These are phyloP conservation scores for Imbricaverruca yamaguchii DNA, from an alignment of 2,888 invertebrate genomes.

Conservation along the genomic window DNA sequence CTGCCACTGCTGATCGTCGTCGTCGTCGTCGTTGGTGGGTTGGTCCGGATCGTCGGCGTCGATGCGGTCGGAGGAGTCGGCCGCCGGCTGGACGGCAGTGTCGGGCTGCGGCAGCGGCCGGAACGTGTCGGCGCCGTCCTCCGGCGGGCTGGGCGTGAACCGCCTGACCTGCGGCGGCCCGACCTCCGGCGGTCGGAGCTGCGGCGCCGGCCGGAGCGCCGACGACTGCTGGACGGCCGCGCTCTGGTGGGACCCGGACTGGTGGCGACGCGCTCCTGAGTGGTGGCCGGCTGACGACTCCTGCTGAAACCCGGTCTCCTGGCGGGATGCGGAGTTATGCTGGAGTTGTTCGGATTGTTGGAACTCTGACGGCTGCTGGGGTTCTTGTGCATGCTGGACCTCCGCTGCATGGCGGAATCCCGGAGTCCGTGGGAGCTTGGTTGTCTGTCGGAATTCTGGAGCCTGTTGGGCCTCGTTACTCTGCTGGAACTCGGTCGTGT, in stretches of 20 bases:
- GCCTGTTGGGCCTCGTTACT: not conserved
- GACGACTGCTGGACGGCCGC: not conserved
- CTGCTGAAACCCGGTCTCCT: not conserved
- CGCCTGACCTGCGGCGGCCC: not conserved
- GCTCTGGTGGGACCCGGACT: not conserved
- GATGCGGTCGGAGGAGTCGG: not conserved
- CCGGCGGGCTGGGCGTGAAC: not conserved
- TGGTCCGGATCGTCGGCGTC: too few relatives aligned
- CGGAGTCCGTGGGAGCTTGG: not conserved
- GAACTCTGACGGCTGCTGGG: not conserved
- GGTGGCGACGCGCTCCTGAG: not conserved
- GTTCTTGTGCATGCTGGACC: not conserved
- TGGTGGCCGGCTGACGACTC: not conserved
- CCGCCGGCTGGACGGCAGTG: not conserved
- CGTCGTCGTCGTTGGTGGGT: too few relatives aligned
- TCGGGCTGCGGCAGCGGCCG: not conserved
- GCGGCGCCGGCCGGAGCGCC: not conserved
- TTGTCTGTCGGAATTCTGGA: not conserved
- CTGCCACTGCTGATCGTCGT: too few relatives aligned
- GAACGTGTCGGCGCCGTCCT: not conserved
- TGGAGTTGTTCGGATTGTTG: not conserved
- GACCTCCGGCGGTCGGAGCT: not conserved
- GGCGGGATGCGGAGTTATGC: not conserved
- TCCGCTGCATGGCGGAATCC: not conserved
- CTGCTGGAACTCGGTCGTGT: not conserved